These are phyloP conservation scores for Limnephilus lunatus DNA, from an alignment of 2,888 invertebrate species.

Conservation along the genomic window DNA sequence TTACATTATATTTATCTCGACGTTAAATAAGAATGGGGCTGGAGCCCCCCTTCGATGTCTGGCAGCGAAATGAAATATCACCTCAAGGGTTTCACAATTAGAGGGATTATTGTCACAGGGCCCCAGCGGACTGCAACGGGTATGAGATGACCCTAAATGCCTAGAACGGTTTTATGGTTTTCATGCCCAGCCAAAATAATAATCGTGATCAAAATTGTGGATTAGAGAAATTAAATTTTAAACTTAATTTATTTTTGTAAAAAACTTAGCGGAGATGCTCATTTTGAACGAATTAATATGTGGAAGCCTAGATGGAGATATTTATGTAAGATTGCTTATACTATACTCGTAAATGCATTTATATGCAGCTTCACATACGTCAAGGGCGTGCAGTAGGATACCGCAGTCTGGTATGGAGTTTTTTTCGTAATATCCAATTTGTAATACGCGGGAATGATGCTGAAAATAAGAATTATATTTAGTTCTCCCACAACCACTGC, in stretches of 20 bases:
- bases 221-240: neutral
- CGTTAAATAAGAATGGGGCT: slow-evolving; percentile 14
- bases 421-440: too few relatives aligned
- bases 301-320: too few relatives aligned
- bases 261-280: too few relatives aligned
- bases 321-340: too few relatives aligned
- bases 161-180: neutral
- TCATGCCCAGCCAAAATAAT: neutral
- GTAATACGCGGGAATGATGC: too few relatives aligned
- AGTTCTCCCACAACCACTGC: too few relatives aligned
- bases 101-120: slow-evolving; percentile 59
- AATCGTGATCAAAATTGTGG: neutral
- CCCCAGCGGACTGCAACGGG: slow-evolving; percentile 4
- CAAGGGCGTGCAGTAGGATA: too few relatives aligned
- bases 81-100: slow-evolving; percentile 60
- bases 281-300: neutral
- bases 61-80: slow-evolving; percentile 58
- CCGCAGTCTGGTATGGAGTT: too few relatives aligned
- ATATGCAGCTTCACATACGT: too few relatives aligned
- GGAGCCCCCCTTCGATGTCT: slow-evolving; percentile 22
- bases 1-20: slow-evolving; percentile 22
- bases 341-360: too few relatives aligned
- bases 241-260: neutral
- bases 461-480: too few relatives aligned
- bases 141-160: neutral